Conservation (phyloP, 2,113 vertebrate species). For the Platysternon megacephalum region DNA sequence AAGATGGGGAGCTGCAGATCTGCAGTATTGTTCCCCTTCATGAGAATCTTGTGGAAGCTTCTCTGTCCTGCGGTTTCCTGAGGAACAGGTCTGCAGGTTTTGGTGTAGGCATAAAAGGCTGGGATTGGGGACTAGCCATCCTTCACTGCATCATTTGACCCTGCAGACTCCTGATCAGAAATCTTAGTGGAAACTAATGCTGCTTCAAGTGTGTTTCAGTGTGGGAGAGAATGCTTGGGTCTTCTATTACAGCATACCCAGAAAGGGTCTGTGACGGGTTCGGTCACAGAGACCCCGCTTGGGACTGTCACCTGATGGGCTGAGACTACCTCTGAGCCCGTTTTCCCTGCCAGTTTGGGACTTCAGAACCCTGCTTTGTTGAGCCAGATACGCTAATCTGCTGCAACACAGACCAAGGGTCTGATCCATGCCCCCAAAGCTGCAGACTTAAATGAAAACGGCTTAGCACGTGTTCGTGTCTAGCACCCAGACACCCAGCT, state of each 20-base stretch:
- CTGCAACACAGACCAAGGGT: too few species aligned
- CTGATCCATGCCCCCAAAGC: too few species aligned
- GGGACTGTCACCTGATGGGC: too few species aligned
- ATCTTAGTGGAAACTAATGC: background rate
- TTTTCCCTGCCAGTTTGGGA: too few species aligned
- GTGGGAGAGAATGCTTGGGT: background rate
- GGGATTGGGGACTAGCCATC: background rate
- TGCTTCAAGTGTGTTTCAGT: background rate
- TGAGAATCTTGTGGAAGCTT: background rate
- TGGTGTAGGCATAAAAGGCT: rapidly evolving
- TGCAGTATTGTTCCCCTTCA: background rate
- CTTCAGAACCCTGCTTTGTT: too few species aligned
- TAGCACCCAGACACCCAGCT: too few species aligned
- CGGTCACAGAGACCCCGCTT: too few species aligned
- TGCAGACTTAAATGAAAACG: too few species aligned
- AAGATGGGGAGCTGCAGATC: background rate
- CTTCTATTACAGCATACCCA: background rate
- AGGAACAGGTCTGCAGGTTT: background rate
- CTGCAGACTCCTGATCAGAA: background rate
- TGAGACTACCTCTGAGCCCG: too few species aligned
- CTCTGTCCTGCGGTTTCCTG: background rate
- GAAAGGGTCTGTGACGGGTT: background rate
- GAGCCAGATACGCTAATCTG: too few species aligned
- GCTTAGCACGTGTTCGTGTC: too few species aligned
- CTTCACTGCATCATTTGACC: background rate